Evolutionary conservation across 2,113 vertebrate genomes (phyloP), one percentile per base, ranked within the genome.

Genomic region (Brevimyrus niger): DNA sequence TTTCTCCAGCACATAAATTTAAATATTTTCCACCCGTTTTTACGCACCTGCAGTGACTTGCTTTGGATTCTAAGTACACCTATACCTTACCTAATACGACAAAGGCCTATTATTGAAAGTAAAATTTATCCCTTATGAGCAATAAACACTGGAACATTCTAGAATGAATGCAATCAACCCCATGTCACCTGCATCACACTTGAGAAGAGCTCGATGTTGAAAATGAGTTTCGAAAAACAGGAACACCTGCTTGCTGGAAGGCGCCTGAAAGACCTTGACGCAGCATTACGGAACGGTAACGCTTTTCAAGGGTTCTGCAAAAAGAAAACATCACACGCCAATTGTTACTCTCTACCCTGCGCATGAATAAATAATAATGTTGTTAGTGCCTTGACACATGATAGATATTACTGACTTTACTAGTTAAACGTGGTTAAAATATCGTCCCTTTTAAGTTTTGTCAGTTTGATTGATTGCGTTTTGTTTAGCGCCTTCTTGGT

Each of bases 101-200:
- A 80, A 80, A 38, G 35, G 73, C 73, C 35, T 84, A 84, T 47
- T 46, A 44, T 84, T 84, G 82, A 84, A 84, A 47, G 82, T 47
- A 84, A 80, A 80, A 80, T 42, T 42, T 42, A 80, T 42, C 73
- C 73, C 73, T 84, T 84, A n/a, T 46, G 82, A 46, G 38, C 82
- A 84, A 84, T 46, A 84, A 84, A 84, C 82, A 47, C 44, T 44
- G 38, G 44, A 84, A 84, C 17, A 84, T 84, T 44, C 17, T 47
- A 84, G 42, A 47, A 84, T 84, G 44, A 84, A 47, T 84, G 44
- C 82, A 84, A 47, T 84, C 82, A 84, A 84, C 82, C 82, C 82
- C 44, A 47, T 82, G 76, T 82, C 31, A 82, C 76, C 76, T 44
- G 17, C 38, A 82, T 84, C 46, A 46, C 38, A 84, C 82, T 84